A percentile compares a stretch with the other conserved stretches of the same genome.
phyloP scores from a whole-genome alignment of 2,888 invertebrate species.

The Sphaerophoria rueppellii region DNA sequence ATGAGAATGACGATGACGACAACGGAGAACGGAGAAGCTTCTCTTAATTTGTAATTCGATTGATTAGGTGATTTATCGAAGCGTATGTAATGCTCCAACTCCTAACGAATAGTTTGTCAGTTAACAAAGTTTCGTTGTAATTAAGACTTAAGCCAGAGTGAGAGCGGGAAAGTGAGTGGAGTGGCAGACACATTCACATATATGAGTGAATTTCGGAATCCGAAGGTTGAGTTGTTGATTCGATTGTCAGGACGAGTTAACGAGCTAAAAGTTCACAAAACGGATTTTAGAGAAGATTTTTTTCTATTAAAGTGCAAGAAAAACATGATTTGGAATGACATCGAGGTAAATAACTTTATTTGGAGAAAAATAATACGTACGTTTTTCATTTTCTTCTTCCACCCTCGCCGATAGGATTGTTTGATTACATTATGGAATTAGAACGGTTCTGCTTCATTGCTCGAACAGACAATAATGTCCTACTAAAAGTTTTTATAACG shows the following conservation, averaged over 20 bases:
- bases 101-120: conserved; percentile 75
- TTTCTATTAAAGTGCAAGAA: conserved; percentile 6
- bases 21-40: not conserved
- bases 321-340: conserved; percentile 44
- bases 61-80: conserved; percentile 76
- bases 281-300: conserved; percentile 27
- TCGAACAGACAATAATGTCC: no score
- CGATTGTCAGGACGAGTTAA: conserved; percentile 1
- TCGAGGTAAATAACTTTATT: conserved; percentile 52
- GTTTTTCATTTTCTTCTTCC: conserved; percentile 28
- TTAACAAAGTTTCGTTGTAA: conserved; percentile 75
- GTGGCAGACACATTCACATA: not conserved
- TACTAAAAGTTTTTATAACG: no score
- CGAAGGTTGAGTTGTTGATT: not conserved
- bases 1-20: not conserved
- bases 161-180: not conserved
- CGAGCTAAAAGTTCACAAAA: conserved; percentile 47
- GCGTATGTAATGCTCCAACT: conserved; percentile 70
- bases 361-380: not conserved
- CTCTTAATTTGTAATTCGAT: conserved; percentile 75
- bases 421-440: not conserved
- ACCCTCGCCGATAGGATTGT: not conserved
- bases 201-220: not conserved
- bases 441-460: no score
- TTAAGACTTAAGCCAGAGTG: conserved; percentile 55